A percentile compares a stretch with the other conserved stretches of the same genome.
Conservation (phyloP, 2,113 vertebrate species). For the Carassius auratus region DNA sequence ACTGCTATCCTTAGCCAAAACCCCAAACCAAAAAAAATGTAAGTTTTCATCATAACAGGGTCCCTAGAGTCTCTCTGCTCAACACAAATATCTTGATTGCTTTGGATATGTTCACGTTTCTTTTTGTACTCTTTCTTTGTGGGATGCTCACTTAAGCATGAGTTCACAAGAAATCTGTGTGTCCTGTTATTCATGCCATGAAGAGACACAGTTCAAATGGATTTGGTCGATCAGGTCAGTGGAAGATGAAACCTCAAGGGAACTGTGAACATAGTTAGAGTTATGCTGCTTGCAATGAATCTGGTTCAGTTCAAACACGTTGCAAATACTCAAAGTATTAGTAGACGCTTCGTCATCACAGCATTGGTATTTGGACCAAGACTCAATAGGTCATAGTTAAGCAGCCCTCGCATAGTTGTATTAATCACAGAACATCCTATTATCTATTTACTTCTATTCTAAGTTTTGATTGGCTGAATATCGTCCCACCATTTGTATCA, state of each 20-base stretch:
- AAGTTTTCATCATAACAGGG: slow-evolving; percentile 18
- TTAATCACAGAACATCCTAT: neutral
- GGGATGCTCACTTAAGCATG: neutral
- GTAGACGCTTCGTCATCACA: neutral
- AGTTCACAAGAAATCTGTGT: neutral
- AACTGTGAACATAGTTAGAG: slow-evolving; percentile 18
- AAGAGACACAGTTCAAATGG: slow-evolving; percentile 35
- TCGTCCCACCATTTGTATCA: neutral
- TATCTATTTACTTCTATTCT: neutral
- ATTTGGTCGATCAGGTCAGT: slow-evolving; percentile 58
- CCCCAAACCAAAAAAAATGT: slow-evolving; percentile 36
- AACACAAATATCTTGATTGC: slow-evolving; percentile 27
- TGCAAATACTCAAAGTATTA: slow-evolving; percentile 6
- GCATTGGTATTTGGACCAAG: neutral
- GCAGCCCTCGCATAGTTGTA: neutral
- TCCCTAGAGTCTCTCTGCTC: neutral
- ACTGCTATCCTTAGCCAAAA: slow-evolving; percentile 43
- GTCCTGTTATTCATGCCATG: slow-evolving; percentile 17
- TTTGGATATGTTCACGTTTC: neutral
- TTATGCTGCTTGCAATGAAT: neutral
- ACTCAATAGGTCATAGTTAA: slow-evolving; percentile 5
- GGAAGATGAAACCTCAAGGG: slow-evolving; percentile 60
- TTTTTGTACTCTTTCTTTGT: neutral
- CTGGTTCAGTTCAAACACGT: slow-evolving; percentile 38
- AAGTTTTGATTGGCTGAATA: neutral